Conservation (phyloP, 2,888 invertebrate genomes). For the Altica lythri region DNA sequence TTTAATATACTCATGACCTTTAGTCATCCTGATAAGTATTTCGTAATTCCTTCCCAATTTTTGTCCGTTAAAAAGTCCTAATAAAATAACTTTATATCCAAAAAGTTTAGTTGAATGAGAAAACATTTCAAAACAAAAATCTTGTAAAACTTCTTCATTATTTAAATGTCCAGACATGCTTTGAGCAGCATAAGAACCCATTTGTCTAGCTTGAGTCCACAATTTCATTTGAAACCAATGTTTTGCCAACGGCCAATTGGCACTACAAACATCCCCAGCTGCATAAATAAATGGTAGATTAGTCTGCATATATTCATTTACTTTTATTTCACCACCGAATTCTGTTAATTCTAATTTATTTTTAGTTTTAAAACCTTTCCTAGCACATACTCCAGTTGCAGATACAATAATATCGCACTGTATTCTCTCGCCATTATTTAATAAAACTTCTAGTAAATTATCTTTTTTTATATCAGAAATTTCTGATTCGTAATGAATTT, state of each 20-base stretch:
- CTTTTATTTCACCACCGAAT: conserved; percentile 88
- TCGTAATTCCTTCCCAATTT: conserved; percentile 80
- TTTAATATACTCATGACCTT: conserved; percentile 82
- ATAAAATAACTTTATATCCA: conserved; percentile 87
- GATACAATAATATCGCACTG: conserved; percentile 91
- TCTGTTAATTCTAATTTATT: conserved; percentile 59
- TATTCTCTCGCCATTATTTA: conserved; percentile 73
- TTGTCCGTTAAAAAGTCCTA: conserved; percentile 94
- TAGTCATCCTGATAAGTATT: conserved; percentile 81
- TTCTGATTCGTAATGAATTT: conserved; percentile 67
- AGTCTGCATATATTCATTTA: conserved; percentile 86
- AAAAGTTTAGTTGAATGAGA: conserved; percentile 95
- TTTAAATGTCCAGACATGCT: conserved; percentile 74
- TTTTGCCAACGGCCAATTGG: conserved; percentile 75
- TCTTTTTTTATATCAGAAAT: conserved; percentile 57
- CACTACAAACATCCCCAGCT: conserved; percentile 92
- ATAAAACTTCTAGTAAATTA: conserved; percentile 71
- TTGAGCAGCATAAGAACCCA: conserved; percentile 93
- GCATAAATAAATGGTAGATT: conserved; percentile 81
- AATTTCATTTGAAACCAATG: conserved; percentile 95
- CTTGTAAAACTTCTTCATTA: conserved; percentile 73
- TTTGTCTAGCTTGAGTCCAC: conserved; percentile 98
- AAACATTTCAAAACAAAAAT: conserved; percentile 97
- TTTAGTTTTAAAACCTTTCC: conserved; percentile 64
- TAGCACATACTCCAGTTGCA: conserved; percentile 90